These are phyloP conservation scores for Silurus meridionalis DNA, from an alignment of 2,113 vertebrate genomes.

Conservation along the genomic window DNA sequence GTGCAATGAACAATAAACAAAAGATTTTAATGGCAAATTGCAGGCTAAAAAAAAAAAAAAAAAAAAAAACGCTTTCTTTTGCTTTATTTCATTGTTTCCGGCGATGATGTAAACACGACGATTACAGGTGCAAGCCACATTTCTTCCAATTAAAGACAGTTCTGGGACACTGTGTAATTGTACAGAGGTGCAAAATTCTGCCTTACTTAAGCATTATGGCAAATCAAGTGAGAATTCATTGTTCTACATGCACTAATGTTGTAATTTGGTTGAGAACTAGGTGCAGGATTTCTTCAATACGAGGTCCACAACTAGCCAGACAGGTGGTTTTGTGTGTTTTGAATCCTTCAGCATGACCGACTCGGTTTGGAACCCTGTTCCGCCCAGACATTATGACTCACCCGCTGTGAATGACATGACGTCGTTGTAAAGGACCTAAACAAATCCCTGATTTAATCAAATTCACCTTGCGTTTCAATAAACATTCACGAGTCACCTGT, in stretches of 20 bases:
- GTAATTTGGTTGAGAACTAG: background rate
- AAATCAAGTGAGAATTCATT: background rate
- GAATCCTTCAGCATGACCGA: constrained; percentile 10
- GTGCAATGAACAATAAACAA: background rate
- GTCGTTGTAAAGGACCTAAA: constrained; percentile 67
- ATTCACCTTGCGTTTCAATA: constrained; percentile 54
- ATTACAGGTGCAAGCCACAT: constrained; percentile 8
- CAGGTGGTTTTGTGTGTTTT: constrained; percentile 40
- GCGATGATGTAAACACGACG: constrained; percentile 8
- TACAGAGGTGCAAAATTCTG: background rate
- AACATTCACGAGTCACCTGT: constrained; percentile 66
- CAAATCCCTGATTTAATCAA: constrained; percentile 67
- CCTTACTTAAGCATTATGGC: background rate
- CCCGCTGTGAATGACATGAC: constrained; percentile 52
- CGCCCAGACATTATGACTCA: constrained; percentile 65
- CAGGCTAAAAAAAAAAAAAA: background rate
- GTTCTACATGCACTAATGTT: background rate
- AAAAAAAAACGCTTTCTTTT: background rate
- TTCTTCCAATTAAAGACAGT: constrained; percentile 20
- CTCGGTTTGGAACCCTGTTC: constrained; percentile 23
- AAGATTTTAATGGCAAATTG: background rate
- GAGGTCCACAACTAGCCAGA: constrained; percentile 15
- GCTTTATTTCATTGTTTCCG: background rate
- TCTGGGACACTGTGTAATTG: constrained; percentile 11
- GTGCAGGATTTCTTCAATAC: constrained; percentile 5